A percentile compares a stretch with the other conserved stretches of the same genome.
phyloP scores from a whole-genome alignment of 2,888 invertebrate genomes.

The Anagyrus pseudococci region DNA sequence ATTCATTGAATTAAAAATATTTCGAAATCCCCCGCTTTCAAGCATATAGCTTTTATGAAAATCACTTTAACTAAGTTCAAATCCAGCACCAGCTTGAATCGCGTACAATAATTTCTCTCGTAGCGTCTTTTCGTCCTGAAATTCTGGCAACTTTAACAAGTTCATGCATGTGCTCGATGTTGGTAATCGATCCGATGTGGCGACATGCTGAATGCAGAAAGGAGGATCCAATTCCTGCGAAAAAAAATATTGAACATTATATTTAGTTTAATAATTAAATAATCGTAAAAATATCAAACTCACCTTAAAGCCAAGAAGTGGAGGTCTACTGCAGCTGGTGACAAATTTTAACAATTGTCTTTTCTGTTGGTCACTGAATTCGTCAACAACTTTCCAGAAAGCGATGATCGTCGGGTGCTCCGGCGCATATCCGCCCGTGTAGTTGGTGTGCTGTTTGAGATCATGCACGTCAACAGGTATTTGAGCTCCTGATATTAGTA shows the following conservation, averaged over 20 bases:
- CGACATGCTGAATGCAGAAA: slow-evolving; percentile 95
- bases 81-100: slow-evolving; percentile 94
- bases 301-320: slow-evolving; percentile 95
- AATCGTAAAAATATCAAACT: neutral
- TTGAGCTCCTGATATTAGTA: slow-evolving; percentile 94
- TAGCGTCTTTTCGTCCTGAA: slow-evolving; percentile 77
- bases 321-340: slow-evolving; percentile 96
- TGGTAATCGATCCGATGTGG: slow-evolving; percentile 88
- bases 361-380: slow-evolving; percentile 83
- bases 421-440: slow-evolving; percentile 84
- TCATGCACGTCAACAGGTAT: slow-evolving; percentile 93
- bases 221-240: slow-evolving; percentile 90
- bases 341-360: slow-evolving; percentile 94
- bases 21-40: slow-evolving; percentile 13
- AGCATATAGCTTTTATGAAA: neutral
- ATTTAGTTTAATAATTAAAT: slow-evolving; percentile 13
- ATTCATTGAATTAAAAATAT: slow-evolving; percentile 15
- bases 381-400: slow-evolving; percentile 89
- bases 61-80: slow-evolving; percentile 82
- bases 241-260: slow-evolving; percentile 10
- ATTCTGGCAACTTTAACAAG: slow-evolving; percentile 93
- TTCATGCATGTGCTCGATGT: slow-evolving; percentile 99
- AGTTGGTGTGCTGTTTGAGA: slow-evolving; percentile 84
- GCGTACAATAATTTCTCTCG: slow-evolving; percentile 88
- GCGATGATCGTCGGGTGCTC: slow-evolving; percentile 84